Percentiles rank a stretch among this genome's conserved stretches.
Evolutionary conservation across 2,797 vertebrate species (phyloP).

Genomic region (Scolopax rusticola): DNA sequence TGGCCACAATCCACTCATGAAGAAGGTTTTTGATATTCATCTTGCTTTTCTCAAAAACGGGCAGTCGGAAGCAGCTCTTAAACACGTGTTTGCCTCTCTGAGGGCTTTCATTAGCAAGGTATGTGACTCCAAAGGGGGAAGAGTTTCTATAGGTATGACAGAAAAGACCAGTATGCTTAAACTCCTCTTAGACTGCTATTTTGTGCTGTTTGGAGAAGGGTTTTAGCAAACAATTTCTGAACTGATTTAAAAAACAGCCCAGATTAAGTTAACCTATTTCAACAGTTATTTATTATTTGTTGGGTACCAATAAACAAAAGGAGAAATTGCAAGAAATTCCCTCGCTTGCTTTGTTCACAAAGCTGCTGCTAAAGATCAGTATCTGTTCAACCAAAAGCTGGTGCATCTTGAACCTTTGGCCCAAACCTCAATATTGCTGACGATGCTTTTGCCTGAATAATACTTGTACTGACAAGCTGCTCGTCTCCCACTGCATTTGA

Average conservation of each 20-base stretch:
- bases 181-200: neutral
- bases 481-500: neutral
- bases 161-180: neutral
- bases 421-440: neutral
- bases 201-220: neutral
- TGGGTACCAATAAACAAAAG: neutral
- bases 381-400: neutral
- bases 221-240: neutral
- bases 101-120: conserved; percentile 96
- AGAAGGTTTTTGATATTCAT: conserved; percentile 95
- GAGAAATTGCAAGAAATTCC: neutral
- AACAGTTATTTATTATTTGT: neutral
- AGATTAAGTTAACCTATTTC: neutral
- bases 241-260: neutral
- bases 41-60: conserved; percentile 92
- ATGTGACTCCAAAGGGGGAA: neutral
- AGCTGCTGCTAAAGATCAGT: neutral
- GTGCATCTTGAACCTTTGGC: neutral
- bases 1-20: conserved; percentile 95
- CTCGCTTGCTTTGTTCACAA: neutral
- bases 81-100: conserved; percentile 92
- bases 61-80: conserved; percentile 91
- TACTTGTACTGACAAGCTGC: neutral
- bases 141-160: accelerated
- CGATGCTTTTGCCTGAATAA: neutral